Evolutionary conservation across 2,797 vertebrate genomes (phyloP), one percentile per base, ranked within the genome.

Genomic region (Xiphophorus birchmanni): DNA sequence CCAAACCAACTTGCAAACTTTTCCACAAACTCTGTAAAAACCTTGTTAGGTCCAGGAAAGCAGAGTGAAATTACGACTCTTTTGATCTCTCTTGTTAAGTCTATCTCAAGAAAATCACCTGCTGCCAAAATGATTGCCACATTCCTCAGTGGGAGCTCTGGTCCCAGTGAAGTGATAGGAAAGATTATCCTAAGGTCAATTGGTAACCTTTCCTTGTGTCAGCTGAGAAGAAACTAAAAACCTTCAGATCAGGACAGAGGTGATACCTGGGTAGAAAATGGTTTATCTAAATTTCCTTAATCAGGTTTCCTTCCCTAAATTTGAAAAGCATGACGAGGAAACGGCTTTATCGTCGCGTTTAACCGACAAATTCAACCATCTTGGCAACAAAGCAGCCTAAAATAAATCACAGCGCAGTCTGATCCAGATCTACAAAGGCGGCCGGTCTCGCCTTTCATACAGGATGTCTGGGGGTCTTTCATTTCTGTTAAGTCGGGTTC

Each of bases 191-290:
- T 47, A 67, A 89, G 91, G 93, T 94, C 90, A 84, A 80, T 81
- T 82, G 75, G 91, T 93, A 89, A 94, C 89, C 92, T 95, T 91
- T 93, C 82, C 82, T 80, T 76, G 40, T 73, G 75, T 86, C 83
- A 8, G 45, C 81, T 73, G 60, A 90, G 79, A 84, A 89, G 93
- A 91, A 93, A 95, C 85, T 74, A 26, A 84, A 95, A 76, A 88
- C 90, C 72, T 63, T 9, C 9, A 86, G 82, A 89, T 92, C 82
- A 83, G 71, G 23, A 12, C 44, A 73, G 82, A 54, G 81, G 74
- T 1, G 10, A 69, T 6, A 42, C 65, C 37, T 83, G 54, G 44
- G 78, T 40, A 23, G 12, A 26, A 32, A 37, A 40, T 6, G 35
- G 21, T 42, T 84, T 58, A 48, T 76, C 73, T 2, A 80, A 88